Conservation (phyloP, 2,797 vertebrate genomes). For the Buphagus erythrorhynchus region DNA sequence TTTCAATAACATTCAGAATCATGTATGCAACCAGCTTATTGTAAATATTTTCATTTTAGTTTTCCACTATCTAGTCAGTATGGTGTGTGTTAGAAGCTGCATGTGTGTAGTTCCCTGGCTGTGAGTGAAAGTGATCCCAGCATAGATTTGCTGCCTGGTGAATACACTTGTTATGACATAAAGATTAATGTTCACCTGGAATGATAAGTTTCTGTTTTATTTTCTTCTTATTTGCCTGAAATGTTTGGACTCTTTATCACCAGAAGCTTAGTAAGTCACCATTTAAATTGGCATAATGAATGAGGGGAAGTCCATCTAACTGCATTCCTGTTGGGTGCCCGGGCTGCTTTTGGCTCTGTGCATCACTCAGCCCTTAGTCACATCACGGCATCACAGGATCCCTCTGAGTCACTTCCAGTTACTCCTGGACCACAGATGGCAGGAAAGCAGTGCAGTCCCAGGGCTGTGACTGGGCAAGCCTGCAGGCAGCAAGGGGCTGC, state of each 20-base stretch:
- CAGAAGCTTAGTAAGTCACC: neutral
- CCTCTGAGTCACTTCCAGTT: conserved; percentile 5
- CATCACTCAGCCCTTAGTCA: neutral
- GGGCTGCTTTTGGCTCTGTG: neutral
- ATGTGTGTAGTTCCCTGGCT: conserved; percentile 10
- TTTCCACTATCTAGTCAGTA: conserved; percentile 37
- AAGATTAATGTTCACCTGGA: conserved; percentile 24
- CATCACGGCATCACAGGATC: neutral
- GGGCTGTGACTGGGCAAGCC: neutral
- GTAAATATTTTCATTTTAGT: conserved; percentile 68
- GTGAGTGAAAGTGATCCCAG: conserved; percentile 21
- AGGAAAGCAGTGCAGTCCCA: neutral
- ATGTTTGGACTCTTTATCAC: conserved; percentile 3
- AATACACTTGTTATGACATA: conserved; percentile 1
- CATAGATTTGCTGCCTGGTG: conserved; percentile 1
- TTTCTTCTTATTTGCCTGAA: conserved; percentile 38
- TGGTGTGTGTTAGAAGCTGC: conserved; percentile 5
- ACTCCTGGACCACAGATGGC: neutral
- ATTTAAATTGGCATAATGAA: neutral
- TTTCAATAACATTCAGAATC: conserved; percentile 47
- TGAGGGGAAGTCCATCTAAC: neutral
- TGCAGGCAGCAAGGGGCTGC: neutral
- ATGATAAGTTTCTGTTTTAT: neutral
- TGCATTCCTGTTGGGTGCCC: neutral
- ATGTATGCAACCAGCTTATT: conserved; percentile 18